phyloP scores from a whole-genome alignment of 2,113 vertebrate species.

The Leucopsar rothschildi region DNA sequence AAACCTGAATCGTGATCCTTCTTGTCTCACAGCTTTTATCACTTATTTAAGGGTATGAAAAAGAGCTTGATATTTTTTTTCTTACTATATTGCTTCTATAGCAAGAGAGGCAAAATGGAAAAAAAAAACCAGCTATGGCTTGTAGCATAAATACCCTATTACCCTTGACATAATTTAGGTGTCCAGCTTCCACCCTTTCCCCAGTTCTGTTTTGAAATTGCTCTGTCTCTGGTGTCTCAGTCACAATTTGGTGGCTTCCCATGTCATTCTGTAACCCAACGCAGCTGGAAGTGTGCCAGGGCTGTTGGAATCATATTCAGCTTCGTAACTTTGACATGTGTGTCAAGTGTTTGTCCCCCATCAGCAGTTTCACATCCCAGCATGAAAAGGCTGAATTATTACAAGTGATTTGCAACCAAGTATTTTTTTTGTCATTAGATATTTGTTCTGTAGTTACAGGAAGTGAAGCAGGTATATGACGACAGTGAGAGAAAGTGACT shows the following conservation, averaged over 20 bases:
- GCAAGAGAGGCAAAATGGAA: background rate
- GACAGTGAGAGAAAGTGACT: background rate
- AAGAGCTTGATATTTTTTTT: background rate
- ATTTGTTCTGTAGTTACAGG: background rate
- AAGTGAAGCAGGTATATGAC: background rate
- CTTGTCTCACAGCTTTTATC: background rate
- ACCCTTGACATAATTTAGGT: background rate
- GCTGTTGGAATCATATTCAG: background rate
- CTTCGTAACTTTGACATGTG: background rate
- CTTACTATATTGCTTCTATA: background rate
- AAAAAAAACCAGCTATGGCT: background rate
- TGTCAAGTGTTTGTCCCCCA: background rate
- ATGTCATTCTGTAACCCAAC: background rate
- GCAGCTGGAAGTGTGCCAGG: background rate
- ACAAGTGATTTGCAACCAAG: background rate
- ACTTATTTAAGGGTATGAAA: background rate
- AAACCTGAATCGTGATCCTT: background rate
- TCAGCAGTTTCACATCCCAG: background rate
- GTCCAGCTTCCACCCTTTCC: background rate
- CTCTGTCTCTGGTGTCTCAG: background rate
- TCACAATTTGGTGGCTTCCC: background rate
- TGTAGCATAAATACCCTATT: background rate
- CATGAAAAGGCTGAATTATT: background rate
- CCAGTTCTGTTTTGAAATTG: background rate
- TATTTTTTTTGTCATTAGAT: background rate